These are phyloP conservation scores for Sarcophaga carnaria DNA, from an alignment of 2,888 invertebrate species.

Conservation along the genomic window DNA sequence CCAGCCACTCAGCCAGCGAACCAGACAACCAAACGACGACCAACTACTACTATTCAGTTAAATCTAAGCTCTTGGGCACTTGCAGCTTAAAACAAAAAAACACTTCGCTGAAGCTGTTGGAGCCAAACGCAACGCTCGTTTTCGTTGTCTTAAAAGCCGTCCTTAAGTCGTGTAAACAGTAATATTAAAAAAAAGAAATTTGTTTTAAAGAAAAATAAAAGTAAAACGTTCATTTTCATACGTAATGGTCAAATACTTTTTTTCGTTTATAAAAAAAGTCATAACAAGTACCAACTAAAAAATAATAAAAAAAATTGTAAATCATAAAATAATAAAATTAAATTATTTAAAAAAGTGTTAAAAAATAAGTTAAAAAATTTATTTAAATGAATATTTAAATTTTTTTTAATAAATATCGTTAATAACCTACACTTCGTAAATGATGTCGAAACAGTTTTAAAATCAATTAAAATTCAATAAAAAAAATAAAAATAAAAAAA, in stretches of 20 bases:
- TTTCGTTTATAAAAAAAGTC: constrained; percentile 72
- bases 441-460: constrained; percentile 55
- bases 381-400: constrained; percentile 30
- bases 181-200: constrained; percentile 9
- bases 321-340: background rate
- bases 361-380: constrained; percentile 19
- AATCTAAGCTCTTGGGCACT: constrained; percentile 68
- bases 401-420: constrained; percentile 7
- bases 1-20: constrained; percentile 29
- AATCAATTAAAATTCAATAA: constrained; percentile 18
- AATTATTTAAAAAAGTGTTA: constrained; percentile 45
- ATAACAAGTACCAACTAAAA: constrained; percentile 56
- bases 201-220: background rate
- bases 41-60: constrained; percentile 36
- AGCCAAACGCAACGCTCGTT: constrained; percentile 76
- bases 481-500: constrained; percentile 1
- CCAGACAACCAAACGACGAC: background rate
- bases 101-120: constrained; percentile 78
- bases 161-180: constrained; percentile 62
- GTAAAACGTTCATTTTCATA: constrained; percentile 43
- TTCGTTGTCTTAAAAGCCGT: constrained; percentile 61
- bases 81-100: constrained; percentile 71
- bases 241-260: constrained; percentile 61
- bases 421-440: constrained; percentile 49
- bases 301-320: constrained; percentile 8